Conservation (phyloP, 2,113 vertebrate species). For the Etia nguti region DNA sequence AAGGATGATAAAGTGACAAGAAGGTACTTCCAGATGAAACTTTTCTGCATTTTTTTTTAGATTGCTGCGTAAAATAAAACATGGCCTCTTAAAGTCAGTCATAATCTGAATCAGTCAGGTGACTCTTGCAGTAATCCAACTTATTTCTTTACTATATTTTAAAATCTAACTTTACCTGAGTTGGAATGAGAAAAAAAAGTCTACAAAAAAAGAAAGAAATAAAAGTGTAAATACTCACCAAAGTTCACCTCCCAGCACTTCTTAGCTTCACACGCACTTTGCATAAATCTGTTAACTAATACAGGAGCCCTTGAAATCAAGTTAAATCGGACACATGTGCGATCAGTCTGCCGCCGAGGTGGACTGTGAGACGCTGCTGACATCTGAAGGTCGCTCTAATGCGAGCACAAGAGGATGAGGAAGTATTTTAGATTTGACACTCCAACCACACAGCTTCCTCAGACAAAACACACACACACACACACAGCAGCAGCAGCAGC, state of each 20-base stretch:
- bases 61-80: background rate
- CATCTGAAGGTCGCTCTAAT: background rate
- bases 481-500: background rate
- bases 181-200: background rate
- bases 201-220: background rate
- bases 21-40: background rate
- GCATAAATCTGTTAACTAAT: background rate
- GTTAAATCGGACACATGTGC: background rate
- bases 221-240: slow-evolving; percentile 36
- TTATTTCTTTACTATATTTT: background rate
- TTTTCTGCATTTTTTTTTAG: background rate
- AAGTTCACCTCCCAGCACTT: background rate
- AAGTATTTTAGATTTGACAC: slow-evolving; percentile 37
- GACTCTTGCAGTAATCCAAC: background rate
- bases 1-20: background rate
- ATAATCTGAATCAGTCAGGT: background rate
- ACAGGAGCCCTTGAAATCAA: background rate
- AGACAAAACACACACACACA: background rate
- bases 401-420: slow-evolving; percentile 30
- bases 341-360: background rate
- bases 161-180: background rate
- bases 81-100: background rate
- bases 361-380: background rate
- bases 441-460: slow-evolving; percentile 58
- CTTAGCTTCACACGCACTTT: background rate